Evolutionary conservation across 1,140 invertebrate genomes (phyloP), one percentile per base, ranked within the genome.

Genomic region (Caenorhabditis brenneri): DNA sequence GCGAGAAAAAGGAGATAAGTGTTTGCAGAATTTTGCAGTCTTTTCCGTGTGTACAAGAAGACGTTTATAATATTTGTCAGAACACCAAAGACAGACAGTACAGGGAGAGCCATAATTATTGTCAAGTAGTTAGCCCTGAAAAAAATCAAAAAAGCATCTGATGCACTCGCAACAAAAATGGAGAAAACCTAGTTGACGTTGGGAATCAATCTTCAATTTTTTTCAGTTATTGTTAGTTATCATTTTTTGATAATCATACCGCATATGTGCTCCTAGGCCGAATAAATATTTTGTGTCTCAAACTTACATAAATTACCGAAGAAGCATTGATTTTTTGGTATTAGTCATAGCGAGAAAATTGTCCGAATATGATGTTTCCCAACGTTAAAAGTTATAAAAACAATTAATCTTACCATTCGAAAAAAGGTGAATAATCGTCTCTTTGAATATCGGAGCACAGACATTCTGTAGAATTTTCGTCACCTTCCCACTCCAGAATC

Each of bases 401-500:
- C n/a, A n/a, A n/a, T n/a, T n/a, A n/a, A n/a, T n/a, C 51, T 69
- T 39, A 85, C 90, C 88, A 90, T 22, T 89, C 88, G 85, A 91
- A 90, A 36, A 91, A 82, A n/a, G 89, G 89, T 10, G 88, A 90
- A 83, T 90, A 90, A 79, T 90, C 89, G 36, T 90, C 89, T 53
- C 87, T 86, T 69, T 90, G 87, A 42, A 89, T 51, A 79, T 89
- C 88, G 19, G 85, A 84, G 60, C 88, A 88, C 31, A 88, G 51
- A 58, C 88, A 88, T 42, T 86, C 80, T 29, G 87, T 88, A 24
- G 46, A 79, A 39, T 88, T 88, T 22, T 74, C 80, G 39, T 31
- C 60, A 7, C 48, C 51, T 55, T 53, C 36, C 49, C 46, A 53
- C 16, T 80, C 78, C 78, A 80, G 65, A 74, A 74, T 74, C 65